These are phyloP conservation scores for Aphelenchoides besseyi DNA, from an alignment of 1,140 invertebrate genomes.

Conservation along the genomic window DNA sequence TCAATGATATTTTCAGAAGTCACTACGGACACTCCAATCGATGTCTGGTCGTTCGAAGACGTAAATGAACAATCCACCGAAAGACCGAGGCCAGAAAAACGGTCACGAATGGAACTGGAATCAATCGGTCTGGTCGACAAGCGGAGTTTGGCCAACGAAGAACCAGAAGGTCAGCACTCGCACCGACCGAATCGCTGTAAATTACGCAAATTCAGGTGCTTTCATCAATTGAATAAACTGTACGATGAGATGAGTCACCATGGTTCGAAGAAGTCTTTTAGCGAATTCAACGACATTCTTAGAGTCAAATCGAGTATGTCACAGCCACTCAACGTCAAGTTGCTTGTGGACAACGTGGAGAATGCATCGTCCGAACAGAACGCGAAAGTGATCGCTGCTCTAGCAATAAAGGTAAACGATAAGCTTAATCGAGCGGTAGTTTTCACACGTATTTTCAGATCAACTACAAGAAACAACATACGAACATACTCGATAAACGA, in stretches of 20 bases:
- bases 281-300: slow-evolving; percentile 6
- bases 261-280: neutral
- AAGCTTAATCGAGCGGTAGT: too few relatives aligned
- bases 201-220: too few relatives aligned
- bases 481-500: slow-evolving; percentile 1
- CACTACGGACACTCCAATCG: too few relatives aligned
- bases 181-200: too few relatives aligned
- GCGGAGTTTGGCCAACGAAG: too few relatives aligned
- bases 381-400: slow-evolving; percentile 18
- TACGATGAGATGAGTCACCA: slow-evolving; percentile 17
- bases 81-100: too few relatives aligned
- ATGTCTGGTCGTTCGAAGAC: too few relatives aligned
- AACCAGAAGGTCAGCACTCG: too few relatives aligned
- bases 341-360: neutral
- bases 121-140: too few relatives aligned
- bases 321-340: slow-evolving; percentile 17
- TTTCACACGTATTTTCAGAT: neutral
- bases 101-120: too few relatives aligned
- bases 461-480: slow-evolving; percentile 5
- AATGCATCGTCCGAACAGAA: slow-evolving; percentile 14
- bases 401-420: slow-evolving; percentile 7
- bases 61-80: too few relatives aligned
- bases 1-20: too few relatives aligned
- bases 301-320: neutral
- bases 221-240: neutral